phyloP scores from a whole-genome alignment of 2,797 vertebrate species.

The Triplophysa yarkandensis region DNA sequence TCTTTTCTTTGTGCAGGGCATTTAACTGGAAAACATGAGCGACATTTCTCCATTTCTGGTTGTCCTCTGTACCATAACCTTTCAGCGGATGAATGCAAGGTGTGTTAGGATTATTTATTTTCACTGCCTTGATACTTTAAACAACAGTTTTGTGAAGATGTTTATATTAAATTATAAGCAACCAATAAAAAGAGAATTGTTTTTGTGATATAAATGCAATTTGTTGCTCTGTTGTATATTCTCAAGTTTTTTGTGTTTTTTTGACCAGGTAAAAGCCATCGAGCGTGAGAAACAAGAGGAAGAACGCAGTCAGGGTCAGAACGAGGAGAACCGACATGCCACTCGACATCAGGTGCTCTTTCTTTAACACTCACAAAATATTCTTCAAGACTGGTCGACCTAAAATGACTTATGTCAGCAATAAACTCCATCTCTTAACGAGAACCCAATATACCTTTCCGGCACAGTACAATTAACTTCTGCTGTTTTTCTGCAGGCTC shows the following conservation, averaged over 20 bases:
- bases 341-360: constrained; percentile 91
- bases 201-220: too few species aligned
- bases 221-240: constrained; percentile 2
- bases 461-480: neutral
- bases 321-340: constrained; percentile 91
- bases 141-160: too few species aligned
- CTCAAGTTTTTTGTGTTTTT: neutral
- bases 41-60: constrained; percentile 97
- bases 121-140: neutral
- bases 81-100: constrained; percentile 98
- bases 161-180: too few species aligned
- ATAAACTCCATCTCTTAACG: too few species aligned
- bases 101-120: constrained; percentile 54
- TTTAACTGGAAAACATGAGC: constrained; percentile 95
- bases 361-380: neutral
- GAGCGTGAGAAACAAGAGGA: constrained; percentile 97
- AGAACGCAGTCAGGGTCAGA: constrained; percentile 88
- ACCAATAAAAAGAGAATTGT: too few species aligned
- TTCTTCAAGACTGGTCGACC: neutral
- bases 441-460: neutral
- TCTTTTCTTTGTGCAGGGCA: constrained; percentile 77
- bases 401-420: neutral
- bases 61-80: constrained; percentile 98
- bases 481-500: constrained; percentile 75
- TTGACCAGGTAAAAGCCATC: constrained; percentile 89